phyloP scores from a whole-genome alignment of 2,797 vertebrate species.

The Luscinia megarhynchos region DNA sequence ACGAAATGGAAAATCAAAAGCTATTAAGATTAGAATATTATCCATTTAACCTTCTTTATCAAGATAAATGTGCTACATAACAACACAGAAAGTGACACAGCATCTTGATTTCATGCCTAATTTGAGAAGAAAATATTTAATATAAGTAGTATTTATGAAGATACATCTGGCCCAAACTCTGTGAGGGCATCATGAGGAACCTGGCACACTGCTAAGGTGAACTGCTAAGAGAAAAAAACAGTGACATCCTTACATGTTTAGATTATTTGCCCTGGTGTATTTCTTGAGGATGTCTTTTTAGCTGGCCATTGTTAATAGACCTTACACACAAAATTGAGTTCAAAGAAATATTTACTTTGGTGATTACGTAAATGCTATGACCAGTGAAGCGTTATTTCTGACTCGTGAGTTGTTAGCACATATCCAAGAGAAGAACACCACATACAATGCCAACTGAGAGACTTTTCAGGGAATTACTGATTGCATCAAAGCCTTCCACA shows the following conservation, averaged over 20 bases:
- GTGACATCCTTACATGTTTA: neutral
- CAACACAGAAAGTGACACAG: neutral
- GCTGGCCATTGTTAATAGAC: neutral
- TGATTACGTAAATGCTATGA: neutral
- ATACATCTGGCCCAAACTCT: neutral
- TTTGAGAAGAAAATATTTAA: neutral
- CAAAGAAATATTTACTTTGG: neutral
- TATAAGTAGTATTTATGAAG: neutral
- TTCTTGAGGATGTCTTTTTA: neutral
- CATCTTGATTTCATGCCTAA: neutral
- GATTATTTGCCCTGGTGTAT: neutral
- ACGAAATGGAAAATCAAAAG: neutral
- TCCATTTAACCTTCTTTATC: neutral
- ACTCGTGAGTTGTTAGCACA: neutral
- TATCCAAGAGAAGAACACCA: neutral
- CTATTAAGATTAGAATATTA: constrained; percentile 4
- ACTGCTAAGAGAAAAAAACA: neutral
- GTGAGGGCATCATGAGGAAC: neutral
- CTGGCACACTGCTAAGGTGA: neutral
- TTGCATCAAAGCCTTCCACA: neutral
- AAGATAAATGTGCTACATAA: constrained; percentile 6
- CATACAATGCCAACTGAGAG: neutral
- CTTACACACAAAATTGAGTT: neutral
- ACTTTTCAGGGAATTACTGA: neutral
- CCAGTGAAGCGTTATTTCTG: neutral